Evolutionary conservation across 2,797 vertebrate species (phyloP).

Genomic region (Pantherophis alleghaniensis): DNA sequence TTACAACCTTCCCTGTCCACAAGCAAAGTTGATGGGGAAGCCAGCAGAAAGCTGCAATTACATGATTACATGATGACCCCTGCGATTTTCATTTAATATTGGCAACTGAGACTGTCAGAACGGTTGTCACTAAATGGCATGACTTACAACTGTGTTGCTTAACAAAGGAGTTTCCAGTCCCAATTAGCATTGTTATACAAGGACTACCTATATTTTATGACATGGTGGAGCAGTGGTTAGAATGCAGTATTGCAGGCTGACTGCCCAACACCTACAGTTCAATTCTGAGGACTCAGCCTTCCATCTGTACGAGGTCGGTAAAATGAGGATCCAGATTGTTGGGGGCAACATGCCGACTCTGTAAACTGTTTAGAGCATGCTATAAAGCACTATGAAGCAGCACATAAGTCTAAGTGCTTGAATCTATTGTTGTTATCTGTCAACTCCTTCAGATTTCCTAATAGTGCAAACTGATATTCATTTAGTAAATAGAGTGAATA

Average conservation of each 20-base stretch:
- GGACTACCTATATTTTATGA: neutral
- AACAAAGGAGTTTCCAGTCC: neutral
- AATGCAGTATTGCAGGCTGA: neutral
- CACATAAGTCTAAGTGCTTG: neutral
- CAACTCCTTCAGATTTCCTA: neutral
- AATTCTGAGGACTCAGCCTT: neutral
- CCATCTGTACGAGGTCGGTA: neutral
- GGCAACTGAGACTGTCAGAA: neutral
- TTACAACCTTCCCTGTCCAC: neutral
- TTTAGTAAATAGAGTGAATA: neutral
- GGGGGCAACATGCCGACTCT: neutral
- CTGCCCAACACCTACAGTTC: neutral
- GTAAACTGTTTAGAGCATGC: neutral
- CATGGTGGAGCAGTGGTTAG: neutral
- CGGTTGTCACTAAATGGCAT: neutral
- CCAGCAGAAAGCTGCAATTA: neutral
- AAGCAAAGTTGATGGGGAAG: neutral
- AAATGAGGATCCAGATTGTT: neutral
- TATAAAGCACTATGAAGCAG: neutral
- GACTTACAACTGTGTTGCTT: neutral
- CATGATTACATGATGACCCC: neutral
- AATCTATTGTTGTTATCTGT: neutral
- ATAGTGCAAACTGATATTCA: neutral
- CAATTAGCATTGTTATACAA: neutral
- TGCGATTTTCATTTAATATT: neutral